Conservation (phyloP, 2,797 vertebrate species). For the Lutjanus argentimaculatus region DNA sequence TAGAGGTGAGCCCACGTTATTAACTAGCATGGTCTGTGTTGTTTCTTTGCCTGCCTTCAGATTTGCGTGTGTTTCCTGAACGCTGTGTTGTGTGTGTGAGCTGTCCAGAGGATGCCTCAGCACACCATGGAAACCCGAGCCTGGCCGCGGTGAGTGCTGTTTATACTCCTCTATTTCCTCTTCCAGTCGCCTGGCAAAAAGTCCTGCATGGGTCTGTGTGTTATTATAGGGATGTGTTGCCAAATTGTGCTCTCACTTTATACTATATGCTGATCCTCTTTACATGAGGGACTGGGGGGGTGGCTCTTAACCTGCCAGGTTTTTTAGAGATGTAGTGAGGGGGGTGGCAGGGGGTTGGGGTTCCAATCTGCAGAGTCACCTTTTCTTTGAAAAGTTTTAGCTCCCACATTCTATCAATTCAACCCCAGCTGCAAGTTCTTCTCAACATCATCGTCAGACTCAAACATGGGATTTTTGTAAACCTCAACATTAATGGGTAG, state of each 20-base stretch:
- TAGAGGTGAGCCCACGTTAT: constrained; percentile 74
- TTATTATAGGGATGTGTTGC: constrained; percentile 77
- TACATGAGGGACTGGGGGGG: constrained; percentile 24
- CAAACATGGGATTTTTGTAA: constrained; percentile 35
- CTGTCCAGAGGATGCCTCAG: constrained; percentile 84
- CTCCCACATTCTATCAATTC: constrained; percentile 34
- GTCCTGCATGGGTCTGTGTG: constrained; percentile 66
- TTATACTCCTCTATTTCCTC: constrained; percentile 85
- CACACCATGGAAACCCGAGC: constrained; percentile 80
- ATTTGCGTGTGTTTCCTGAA: constrained; percentile 93
- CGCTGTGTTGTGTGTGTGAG: constrained; percentile 92
- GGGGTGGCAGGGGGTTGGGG: constrained; percentile 15
- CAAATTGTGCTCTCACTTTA: constrained; percentile 77
- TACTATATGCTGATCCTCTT: constrained; percentile 63
- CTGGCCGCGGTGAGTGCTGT: constrained; percentile 83
- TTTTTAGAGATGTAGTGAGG: constrained; percentile 30
- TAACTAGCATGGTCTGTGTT: constrained; percentile 71
- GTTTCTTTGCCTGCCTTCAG: constrained; percentile 81
- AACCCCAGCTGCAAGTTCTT: constrained; percentile 28
- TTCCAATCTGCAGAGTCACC: constrained; percentile 52
- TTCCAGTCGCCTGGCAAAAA: constrained; percentile 82
- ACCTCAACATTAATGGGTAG: constrained; percentile 40
- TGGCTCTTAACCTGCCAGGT: constrained; percentile 31
- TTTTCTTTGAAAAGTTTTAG: constrained; percentile 3
- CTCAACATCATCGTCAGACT: constrained; percentile 36